Base-by-base conservation (phyloP, 30 jellyfish, hydroid and myxozoan genomes). In the Nemopilema nomurai region DNA sequence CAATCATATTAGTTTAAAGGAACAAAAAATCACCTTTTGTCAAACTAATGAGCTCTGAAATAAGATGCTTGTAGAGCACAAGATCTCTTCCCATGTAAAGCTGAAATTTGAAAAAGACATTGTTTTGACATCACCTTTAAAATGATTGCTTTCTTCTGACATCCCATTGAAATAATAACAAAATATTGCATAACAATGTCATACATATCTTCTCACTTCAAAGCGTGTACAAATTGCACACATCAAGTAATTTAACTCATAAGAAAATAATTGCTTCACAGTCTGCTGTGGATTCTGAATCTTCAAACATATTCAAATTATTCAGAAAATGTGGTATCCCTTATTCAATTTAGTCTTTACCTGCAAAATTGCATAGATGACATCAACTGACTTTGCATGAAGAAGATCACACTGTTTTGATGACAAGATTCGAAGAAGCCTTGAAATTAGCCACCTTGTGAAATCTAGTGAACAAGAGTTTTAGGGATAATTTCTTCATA, bases 381-480 rank as follows among this genome's bases (percentile, higher is more conserved):
- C 97, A 49, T 93, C 87, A 33, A 84, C 62, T 1, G 91, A 77
- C 74, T 90, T 85, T 51, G 51, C 86, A 53, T 90, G 97, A 28
- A 90, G 83, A 8, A 62, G 49, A 31, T 52, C 33, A 70, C 96
- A 90, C 31, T 71, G 85, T 19, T 81, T 71, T 8, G 97, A 85
- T 26, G 92, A 65, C 31, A 90, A 21, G n/a, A 90, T 19, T 51
- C 96, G 52, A 22, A 90, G 89, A 30, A 91, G 76, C 25, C 94
- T 83, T 26, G 96, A 85, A 23, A 91, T 50, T 18, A 91, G 85
- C 97, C 97, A 91, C 50, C 68, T 74, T 41, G 97, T 91, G 32
- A 91, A 91, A 67, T 86, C 97, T 91, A 17, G 21, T 1, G 74
- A 52, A 41, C 28, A 30, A 31, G 29, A 1, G 0, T 1, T 17